These are phyloP conservation scores for Actias luna DNA, from an alignment of 2,888 invertebrate genomes.

Conservation along the genomic window DNA sequence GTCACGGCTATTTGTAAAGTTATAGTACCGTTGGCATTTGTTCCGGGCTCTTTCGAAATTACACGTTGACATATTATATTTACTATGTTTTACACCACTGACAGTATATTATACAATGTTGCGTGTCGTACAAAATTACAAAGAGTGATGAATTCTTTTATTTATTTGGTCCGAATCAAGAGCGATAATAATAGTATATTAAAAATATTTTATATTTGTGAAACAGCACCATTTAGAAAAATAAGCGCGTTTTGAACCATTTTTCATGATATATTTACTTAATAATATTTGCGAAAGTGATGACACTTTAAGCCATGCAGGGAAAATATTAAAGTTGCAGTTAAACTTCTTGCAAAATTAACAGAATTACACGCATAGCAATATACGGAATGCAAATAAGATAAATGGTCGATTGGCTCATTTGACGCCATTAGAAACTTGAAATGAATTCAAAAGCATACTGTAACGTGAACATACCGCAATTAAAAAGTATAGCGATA, in stretches of 20 bases:
- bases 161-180: too few species aligned
- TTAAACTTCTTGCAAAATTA: conserved; percentile 15
- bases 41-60: conserved; percentile 51
- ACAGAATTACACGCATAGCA: neutral
- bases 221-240: too few species aligned
- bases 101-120: neutral
- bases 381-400: neutral
- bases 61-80: conserved; percentile 48
- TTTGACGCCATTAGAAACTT: neutral
- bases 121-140: neutral
- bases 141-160: neutral
- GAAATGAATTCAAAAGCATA: neutral
- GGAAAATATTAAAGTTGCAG: neutral
- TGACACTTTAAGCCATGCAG: too few species aligned
- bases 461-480: neutral
- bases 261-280: too few species aligned
- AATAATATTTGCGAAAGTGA: too few species aligned
- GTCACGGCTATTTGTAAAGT: conserved; percentile 32
- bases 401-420: neutral
- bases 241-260: too few species aligned
- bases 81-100: conserved; percentile 32
- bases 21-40: conserved; percentile 58
- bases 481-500: neutral
- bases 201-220: too few species aligned
- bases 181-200: too few species aligned